A percentile compares a stretch with the other conserved stretches of the same genome.
Conservation (phyloP, 2,888 invertebrate genomes). For the Diarsia rubi region DNA sequence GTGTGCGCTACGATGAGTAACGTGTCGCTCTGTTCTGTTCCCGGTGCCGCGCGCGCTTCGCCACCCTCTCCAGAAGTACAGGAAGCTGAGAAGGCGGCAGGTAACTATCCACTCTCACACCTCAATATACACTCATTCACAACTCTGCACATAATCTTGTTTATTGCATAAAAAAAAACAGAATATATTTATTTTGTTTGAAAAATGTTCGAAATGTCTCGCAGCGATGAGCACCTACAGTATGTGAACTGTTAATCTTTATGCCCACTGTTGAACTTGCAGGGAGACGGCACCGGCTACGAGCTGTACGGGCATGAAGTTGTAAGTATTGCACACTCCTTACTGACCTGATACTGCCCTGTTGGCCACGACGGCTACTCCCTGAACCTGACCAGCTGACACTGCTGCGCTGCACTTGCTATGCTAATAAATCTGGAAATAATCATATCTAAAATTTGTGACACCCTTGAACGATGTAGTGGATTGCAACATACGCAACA, state of each 20-base stretch:
- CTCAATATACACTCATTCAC: too few species aligned
- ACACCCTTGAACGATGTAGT: background rate
- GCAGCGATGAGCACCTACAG: background rate
- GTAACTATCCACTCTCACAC: slow-evolving; percentile 89
- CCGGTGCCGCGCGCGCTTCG: slow-evolving; percentile 69
- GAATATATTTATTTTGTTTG: background rate
- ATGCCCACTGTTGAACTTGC: slow-evolving; percentile 91
- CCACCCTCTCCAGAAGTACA: slow-evolving; percentile 93
- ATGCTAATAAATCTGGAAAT: background rate
- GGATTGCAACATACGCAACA: background rate
- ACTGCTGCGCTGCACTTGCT: background rate
- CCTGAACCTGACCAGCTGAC: background rate
- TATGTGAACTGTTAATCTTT: slow-evolving; percentile 84
- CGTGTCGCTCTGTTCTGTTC: slow-evolving; percentile 68
- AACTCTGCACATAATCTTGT: too few species aligned
- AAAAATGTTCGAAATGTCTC: too few species aligned
- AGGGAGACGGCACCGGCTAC: slow-evolving; percentile 95
- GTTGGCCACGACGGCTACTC: background rate
- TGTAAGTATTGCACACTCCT: slow-evolving; percentile 88
- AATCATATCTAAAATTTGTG: background rate
- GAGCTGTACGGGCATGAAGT: slow-evolving; percentile 94
- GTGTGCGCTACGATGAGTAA: slow-evolving; percentile 56
- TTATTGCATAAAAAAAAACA: background rate
- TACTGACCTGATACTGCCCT: background rate
- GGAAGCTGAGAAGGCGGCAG: slow-evolving; percentile 95